phyloP scores from a whole-genome alignment of 2,888 invertebrate species.

The Aleiodes testaceus region DNA sequence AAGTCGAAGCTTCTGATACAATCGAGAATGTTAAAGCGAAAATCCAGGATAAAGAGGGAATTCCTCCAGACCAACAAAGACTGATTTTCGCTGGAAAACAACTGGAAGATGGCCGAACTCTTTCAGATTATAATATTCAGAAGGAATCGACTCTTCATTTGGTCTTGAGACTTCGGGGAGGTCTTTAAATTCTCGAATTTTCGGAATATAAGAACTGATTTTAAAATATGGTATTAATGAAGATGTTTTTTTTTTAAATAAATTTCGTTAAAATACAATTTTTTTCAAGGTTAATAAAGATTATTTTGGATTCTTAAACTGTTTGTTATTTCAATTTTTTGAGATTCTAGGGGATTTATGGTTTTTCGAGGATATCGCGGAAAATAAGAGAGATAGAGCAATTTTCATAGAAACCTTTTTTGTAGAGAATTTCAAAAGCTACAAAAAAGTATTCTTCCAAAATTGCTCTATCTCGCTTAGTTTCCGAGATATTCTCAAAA shows the following conservation, averaged over 20 bases:
- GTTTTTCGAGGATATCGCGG: too few species aligned
- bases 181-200: slow-evolving; percentile 16
- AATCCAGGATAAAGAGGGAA: background rate
- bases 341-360: too few species aligned
- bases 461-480: too few species aligned
- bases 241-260: slow-evolving; percentile 1
- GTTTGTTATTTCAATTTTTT: background rate
- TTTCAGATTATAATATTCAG: slow-evolving; percentile 37
- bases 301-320: background rate
- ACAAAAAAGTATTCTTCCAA: too few species aligned
- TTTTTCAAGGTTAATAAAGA: slow-evolving; percentile 22
- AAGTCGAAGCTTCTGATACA: slow-evolving; percentile 23
- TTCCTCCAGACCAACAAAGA: too few species aligned
- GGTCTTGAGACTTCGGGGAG: slow-evolving; percentile 22
- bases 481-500: too few species aligned
- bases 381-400: too few species aligned
- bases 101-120: slow-evolving; percentile 37
- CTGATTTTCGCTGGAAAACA: slow-evolving; percentile 12
- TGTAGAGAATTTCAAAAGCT: too few species aligned
- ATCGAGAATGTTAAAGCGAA: slow-evolving; percentile 47
- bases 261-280: slow-evolving; percentile 6
- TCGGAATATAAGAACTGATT: background rate
- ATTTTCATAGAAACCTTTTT: too few species aligned
- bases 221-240: background rate
- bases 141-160: too few species aligned